A percentile compares a stretch with the other conserved stretches of the same genome.
These are phyloP conservation scores for Chloroclystis v-ata DNA, from an alignment of 2,888 invertebrate species.

Conservation along the genomic window DNA sequence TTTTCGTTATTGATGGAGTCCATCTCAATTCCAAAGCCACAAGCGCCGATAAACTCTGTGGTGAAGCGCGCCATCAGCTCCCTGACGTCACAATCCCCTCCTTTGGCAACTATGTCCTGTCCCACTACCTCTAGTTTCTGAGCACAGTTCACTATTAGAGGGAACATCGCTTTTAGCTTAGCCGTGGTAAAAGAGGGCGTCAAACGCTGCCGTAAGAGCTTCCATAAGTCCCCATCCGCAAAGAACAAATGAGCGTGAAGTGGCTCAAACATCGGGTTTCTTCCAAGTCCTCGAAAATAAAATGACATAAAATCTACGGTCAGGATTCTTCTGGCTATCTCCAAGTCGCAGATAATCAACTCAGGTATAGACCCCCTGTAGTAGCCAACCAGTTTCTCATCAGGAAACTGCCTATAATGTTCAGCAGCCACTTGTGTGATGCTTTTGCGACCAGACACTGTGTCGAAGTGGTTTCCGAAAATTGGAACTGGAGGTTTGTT, in stretches of 20 bases:
- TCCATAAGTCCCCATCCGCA: conserved; percentile 58
- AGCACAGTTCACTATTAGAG: conserved; percentile 53
- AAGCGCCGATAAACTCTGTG: conserved; percentile 54
- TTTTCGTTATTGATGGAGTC: conserved; percentile 47
- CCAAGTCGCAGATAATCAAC: conserved; percentile 51
- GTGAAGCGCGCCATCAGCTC: conserved; percentile 55
- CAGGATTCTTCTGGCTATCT: conserved; percentile 45
- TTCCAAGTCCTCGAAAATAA: conserved; percentile 44
- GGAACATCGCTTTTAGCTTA: conserved; percentile 61
- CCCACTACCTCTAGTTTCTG: conserved; percentile 44
- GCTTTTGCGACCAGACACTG: conserved; percentile 41
- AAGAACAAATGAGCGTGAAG: conserved; percentile 47
- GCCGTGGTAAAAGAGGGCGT: conserved; percentile 59
- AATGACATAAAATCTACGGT: conserved; percentile 50
- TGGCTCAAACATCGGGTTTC: conserved; percentile 43
- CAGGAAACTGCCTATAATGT: conserved; percentile 48
- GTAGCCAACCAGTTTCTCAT: conserved; percentile 56
- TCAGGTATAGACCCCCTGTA: conserved; percentile 50
- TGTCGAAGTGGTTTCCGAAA: conserved; percentile 48
- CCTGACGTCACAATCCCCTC: conserved; percentile 42
- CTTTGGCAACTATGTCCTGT: conserved; percentile 37
- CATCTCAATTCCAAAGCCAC: conserved; percentile 52
- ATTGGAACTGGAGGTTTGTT: conserved; percentile 46
- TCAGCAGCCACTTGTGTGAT: conserved; percentile 38
- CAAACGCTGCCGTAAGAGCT: conserved; percentile 50